Conservation (phyloP, 1,140 invertebrate species). For the Calliopsis andreniformis region DNA sequence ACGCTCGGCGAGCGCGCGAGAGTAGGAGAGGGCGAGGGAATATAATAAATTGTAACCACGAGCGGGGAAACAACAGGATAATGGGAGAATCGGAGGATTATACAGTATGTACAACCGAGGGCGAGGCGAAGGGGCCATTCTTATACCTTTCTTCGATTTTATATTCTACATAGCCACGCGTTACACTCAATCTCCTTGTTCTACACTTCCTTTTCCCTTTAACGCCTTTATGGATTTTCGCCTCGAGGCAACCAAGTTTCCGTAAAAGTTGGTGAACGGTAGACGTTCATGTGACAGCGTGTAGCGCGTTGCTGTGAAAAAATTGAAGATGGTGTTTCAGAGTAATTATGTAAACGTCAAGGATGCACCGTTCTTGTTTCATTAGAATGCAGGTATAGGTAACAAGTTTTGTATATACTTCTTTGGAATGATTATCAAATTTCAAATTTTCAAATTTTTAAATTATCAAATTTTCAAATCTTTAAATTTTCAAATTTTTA, state of each 20-base stretch:
- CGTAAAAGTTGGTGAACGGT: neutral
- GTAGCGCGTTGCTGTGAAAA: too few relatives aligned
- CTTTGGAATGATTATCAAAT: slow-evolving; percentile 23
- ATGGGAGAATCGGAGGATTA: slow-evolving; percentile 76
- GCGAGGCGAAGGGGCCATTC: slow-evolving; percentile 61
- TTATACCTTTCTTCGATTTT: slow-evolving; percentile 67
- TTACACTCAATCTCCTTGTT: slow-evolving; percentile 38
- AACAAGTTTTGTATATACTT: slow-evolving; percentile 11
- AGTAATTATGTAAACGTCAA: slow-evolving; percentile 28
- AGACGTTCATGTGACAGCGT: slow-evolving; percentile 5
- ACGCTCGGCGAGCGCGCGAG: neutral
- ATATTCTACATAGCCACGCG: slow-evolving; percentile 58
- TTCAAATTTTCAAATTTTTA: too few relatives aligned
- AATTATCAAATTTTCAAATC: too few relatives aligned
- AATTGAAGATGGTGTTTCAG: slow-evolving; percentile 3
- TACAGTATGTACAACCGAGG: slow-evolving; percentile 56
- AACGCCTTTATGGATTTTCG: slow-evolving; percentile 12
- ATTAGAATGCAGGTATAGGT: slow-evolving; percentile 11
- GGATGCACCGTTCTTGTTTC: neutral
- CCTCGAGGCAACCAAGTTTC: neutral
- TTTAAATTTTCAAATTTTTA: too few relatives aligned
- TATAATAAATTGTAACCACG: slow-evolving; percentile 75
- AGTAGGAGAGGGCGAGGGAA: slow-evolving; percentile 36
- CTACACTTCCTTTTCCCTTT: neutral
- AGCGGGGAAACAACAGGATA: slow-evolving; percentile 73